Base-by-base conservation (phyloP, 2,888 invertebrate genomes). In the Harpalus rufipes region DNA sequence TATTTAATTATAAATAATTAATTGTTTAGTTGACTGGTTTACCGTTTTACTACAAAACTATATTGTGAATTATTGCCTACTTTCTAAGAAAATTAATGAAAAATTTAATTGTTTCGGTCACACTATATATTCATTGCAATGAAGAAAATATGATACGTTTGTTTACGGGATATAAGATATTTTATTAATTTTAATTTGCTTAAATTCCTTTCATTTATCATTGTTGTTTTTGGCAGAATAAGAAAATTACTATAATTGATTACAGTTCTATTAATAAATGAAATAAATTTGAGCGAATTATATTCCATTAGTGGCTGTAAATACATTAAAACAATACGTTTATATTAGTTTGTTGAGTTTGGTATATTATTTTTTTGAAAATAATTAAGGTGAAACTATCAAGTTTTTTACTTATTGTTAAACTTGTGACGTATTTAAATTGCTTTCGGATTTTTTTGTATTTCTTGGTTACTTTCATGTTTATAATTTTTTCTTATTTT, bases 331-430 rank as follows among this genome's bases (percentile, higher is more conserved):
- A 68, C 68, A 68, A 68, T 68, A 68, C 25, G 14, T 63, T 68
- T 68, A 68, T 68, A 74, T 74, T 74, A 74, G 41, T 74, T 74
- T 74, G 44, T 74, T 44, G 8, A 74, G 41, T 74, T 74, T 44
- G 18, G 59, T 61, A 63, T 61, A 80, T 61, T 39, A 61, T 41
- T 80, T 80, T 80, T 14, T 58, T 61, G 16, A 61, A 80, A 61
- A 61, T 61, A 80, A 80, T 80, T 61, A 80, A 80, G 61, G 80
- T 58, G 78, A 78, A 80, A 80, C 59, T 61, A 80, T 80, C 56
- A 25, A 18, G 39, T 59, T 61, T 80, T 80, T 80, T 80, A 79
- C 61, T 80, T 80, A 59, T 80, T 16, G 39, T 80, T 80, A 61
- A 44, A 80, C 18, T 59, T 80, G 80, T 61, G 80, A 80, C 80